These are phyloP conservation scores for Numida meleagris DNA, from an alignment of 2,113 vertebrate genomes.

Conservation along the genomic window DNA sequence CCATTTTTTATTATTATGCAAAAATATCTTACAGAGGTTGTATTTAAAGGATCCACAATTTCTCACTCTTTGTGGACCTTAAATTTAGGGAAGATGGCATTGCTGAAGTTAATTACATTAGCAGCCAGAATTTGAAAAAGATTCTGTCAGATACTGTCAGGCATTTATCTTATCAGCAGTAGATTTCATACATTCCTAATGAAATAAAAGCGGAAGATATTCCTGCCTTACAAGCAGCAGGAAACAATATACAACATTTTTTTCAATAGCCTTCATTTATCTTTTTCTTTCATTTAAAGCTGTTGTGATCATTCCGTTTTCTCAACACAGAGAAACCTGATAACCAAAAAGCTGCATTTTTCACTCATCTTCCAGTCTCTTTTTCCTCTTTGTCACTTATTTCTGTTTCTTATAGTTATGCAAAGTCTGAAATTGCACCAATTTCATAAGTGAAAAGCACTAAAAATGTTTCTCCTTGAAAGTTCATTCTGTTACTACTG, in stretches of 20 bases:
- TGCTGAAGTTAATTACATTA: not conserved
- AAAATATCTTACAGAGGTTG: no score
- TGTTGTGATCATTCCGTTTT: not conserved
- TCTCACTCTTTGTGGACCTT: not conserved
- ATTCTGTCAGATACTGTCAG: not conserved
- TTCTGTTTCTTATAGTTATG: not conserved
- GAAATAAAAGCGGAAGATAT: constrained; percentile 11
- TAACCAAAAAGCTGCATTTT: not conserved
- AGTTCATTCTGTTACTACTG: not conserved
- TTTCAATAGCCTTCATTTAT: not conserved
- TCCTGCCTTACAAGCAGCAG: not conserved
- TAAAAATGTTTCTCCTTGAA: not conserved
- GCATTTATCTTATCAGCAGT: not conserved
- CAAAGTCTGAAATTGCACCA: not conserved
- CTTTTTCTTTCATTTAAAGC: constrained; percentile 11
- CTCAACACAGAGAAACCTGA: not conserved
- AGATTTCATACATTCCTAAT: not conserved
- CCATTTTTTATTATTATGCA: not conserved
- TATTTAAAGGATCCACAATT: not conserved
- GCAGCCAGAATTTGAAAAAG: not conserved
- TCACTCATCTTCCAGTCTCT: not conserved
- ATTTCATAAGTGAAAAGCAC: not conserved
- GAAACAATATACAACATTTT: not conserved
- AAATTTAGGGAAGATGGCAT: not conserved
- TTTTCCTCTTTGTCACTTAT: not conserved